Percentiles rank a stretch among this genome's conserved stretches.
Conservation (phyloP, 2,797 vertebrate genomes). For the Enteromius thamalakanensis region DNA sequence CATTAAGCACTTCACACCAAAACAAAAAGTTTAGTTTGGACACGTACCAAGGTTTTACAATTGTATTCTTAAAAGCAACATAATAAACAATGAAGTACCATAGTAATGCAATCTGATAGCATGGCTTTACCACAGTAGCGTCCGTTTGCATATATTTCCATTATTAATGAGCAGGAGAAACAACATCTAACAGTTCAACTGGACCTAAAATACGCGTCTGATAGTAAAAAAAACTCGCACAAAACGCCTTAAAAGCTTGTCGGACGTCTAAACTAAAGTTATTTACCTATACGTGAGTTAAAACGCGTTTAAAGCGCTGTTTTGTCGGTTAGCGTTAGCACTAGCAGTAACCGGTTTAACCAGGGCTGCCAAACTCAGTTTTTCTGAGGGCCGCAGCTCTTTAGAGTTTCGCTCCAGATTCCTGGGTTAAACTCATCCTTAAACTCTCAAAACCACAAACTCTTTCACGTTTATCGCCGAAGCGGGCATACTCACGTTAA, state of each 20-base stretch:
- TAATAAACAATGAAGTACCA: not conserved
- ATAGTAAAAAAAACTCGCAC: not conserved
- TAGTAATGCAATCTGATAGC: not conserved
- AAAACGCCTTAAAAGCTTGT: not conserved
- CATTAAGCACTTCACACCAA: not conserved
- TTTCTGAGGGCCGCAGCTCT: too few species aligned
- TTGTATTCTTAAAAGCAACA: too few species aligned
- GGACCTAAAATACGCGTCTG: not conserved
- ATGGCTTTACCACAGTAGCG: not conserved
- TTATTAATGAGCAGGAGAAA: conserved; percentile 21
- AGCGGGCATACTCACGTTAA: conserved; percentile 72
- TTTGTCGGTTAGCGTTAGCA: conserved; percentile 24
- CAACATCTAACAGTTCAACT: not conserved
- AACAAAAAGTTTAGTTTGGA: not conserved
- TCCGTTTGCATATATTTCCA: conserved; percentile 5
- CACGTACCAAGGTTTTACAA: not conserved
- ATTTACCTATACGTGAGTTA: not conserved
- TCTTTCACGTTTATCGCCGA: too few species aligned
- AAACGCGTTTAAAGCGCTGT: not conserved
- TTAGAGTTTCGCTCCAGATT: too few species aligned
- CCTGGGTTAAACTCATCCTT: not conserved
- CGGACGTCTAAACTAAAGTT: not conserved
- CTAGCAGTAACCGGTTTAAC: conserved; percentile 26
- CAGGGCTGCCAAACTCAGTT: too few species aligned
- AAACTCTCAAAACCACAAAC: not conserved